A percentile compares a stretch with the other conserved stretches of the same genome.
Evolutionary conservation across 2,797 vertebrate species (phyloP).

Genomic region (Clarias fuscus): DNA sequence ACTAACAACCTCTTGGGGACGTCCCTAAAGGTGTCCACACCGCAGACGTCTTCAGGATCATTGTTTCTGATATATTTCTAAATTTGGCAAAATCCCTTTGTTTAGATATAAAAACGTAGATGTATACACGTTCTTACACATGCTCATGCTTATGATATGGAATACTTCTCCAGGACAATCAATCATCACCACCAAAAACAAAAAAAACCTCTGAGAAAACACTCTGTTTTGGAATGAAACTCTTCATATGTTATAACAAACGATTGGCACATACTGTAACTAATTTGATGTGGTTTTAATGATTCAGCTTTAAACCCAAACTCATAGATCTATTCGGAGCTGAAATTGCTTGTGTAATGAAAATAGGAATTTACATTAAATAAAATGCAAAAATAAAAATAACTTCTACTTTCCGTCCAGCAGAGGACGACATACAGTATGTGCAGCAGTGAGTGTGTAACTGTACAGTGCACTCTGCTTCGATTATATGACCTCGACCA

Average conservation of each 20-base stretch:
- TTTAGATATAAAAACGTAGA: neutral
- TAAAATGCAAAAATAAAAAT: conserved; percentile 3
- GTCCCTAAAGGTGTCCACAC: too few relatives aligned
- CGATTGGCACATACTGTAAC: neutral
- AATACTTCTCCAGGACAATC: neutral
- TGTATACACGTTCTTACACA: neutral
- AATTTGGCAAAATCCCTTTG: neutral
- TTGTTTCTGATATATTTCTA: neutral
- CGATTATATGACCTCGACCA: neutral
- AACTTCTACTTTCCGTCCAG: neutral
- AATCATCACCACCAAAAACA: neutral
- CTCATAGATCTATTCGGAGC: neutral
- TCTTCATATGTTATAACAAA: neutral
- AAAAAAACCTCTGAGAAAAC: neutral
- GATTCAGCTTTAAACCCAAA: neutral
- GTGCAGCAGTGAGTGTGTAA: neutral
- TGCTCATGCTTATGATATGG: neutral
- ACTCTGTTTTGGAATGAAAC: neutral
- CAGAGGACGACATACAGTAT: neutral
- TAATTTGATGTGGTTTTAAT: neutral
- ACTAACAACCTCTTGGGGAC: too few relatives aligned
- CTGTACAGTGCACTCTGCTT: neutral
- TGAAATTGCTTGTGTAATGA: neutral
- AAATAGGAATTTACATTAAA: neutral
- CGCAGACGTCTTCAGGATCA: too few relatives aligned